Percentiles rank a stretch among this genome's conserved stretches.
These are phyloP conservation scores for Embiotoca jacksoni DNA, from an alignment of 2,113 vertebrate genomes.

Conservation along the genomic window DNA sequence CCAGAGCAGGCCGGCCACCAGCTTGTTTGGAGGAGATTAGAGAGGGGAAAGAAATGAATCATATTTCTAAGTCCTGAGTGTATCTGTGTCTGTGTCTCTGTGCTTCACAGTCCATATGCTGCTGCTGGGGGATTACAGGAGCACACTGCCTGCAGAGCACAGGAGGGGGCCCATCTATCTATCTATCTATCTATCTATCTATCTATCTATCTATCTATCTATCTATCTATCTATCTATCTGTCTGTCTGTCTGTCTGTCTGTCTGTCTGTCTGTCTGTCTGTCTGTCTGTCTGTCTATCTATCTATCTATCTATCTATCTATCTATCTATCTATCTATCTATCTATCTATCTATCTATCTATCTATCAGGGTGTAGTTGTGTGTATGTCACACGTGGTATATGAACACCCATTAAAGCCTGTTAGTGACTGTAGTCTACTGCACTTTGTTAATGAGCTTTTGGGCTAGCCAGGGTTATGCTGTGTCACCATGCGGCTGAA, in stretches of 20 bases:
- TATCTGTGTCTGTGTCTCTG: constrained; percentile 70
- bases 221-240: constrained; percentile 28
- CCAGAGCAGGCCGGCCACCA: constrained; percentile 70
- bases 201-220: constrained; percentile 43
- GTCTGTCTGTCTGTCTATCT: background rate
- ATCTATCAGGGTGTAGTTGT: background rate
- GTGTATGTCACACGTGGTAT: background rate
- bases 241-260: constrained; percentile 36
- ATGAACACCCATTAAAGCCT: background rate
- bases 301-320: no score
- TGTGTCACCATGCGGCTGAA: constrained; percentile 53
- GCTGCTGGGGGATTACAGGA: constrained; percentile 74
- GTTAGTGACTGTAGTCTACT: constrained; percentile 11
- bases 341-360: no score
- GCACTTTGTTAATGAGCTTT: constrained; percentile 49
- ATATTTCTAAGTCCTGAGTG: constrained; percentile 83
- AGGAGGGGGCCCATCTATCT: constrained; percentile 17
- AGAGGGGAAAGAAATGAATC: constrained; percentile 84
- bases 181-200: constrained; percentile 56
- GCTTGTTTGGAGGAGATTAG: constrained; percentile 81
- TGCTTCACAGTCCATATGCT: constrained; percentile 75
- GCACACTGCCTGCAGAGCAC: constrained; percentile 25
- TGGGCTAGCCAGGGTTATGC: constrained; percentile 28
- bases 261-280: constrained; percentile 20
- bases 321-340: no score